phyloP scores from a whole-genome alignment of 2,888 invertebrate species.

The Fragum whitleyi region DNA sequence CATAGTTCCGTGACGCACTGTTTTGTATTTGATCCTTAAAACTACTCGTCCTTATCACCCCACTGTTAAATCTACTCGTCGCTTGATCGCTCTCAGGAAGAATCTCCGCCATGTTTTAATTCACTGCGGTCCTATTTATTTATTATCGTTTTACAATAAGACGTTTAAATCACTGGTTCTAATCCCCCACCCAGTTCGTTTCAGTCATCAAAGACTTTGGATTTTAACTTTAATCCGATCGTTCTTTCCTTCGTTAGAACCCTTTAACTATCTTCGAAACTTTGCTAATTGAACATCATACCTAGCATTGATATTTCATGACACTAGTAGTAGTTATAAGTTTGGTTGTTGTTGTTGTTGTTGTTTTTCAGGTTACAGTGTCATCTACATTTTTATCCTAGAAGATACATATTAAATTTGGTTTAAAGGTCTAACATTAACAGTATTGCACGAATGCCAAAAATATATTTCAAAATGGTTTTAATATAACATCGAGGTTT shows the following conservation, averaged over 20 bases:
- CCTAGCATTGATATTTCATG: no score
- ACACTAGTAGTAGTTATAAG: no score
- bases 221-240: slow-evolving; percentile 1
- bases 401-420: no score
- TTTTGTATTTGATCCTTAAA: slow-evolving; percentile 50
- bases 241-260: not conserved
- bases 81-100: slow-evolving; percentile 11
- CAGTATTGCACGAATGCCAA: no score
- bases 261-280: not conserved
- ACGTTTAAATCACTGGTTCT: slow-evolving; percentile 20
- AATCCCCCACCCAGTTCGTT: not conserved
- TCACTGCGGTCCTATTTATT: slow-evolving; percentile 17
- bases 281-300: no score
- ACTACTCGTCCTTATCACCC: slow-evolving; percentile 45
- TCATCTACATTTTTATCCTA: no score
- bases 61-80: slow-evolving; percentile 8
- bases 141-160: not conserved
- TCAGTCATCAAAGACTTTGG: slow-evolving; percentile 2
- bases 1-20: slow-evolving; percentile 17
- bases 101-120: slow-evolving; percentile 5
- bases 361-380: no score
- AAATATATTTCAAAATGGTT: no score
- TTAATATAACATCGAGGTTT: no score
- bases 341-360: no score
- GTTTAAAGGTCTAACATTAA: no score